A percentile compares a stretch with the other conserved stretches of the same genome.
These are phyloP conservation scores for Leptoteleia sp. DNA, from an alignment of 1,140 invertebrate species.

Conservation along the genomic window DNA sequence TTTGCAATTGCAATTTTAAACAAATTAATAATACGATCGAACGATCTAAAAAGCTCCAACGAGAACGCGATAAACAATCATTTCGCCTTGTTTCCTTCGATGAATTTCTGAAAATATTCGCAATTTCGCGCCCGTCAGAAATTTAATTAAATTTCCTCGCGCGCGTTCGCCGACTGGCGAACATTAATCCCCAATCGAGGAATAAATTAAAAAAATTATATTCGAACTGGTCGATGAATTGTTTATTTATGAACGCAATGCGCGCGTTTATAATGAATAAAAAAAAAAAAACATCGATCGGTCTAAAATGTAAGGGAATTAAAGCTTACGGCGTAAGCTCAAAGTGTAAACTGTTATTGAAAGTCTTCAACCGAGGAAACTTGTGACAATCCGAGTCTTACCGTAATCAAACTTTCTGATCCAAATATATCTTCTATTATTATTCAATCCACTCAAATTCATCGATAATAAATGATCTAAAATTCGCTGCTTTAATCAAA, in stretches of 20 bases:
- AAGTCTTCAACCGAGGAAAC: slow-evolving; percentile 36
- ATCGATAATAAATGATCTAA: not conserved
- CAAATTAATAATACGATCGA: too few species aligned
- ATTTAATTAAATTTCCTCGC: too few species aligned
- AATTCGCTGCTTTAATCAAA: not conserved
- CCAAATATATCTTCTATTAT: slow-evolving; percentile 23
- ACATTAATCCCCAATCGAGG: too few species aligned
- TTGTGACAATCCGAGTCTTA: slow-evolving; percentile 30
- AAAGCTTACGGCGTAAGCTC: slow-evolving; percentile 38
- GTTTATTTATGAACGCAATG: slow-evolving; percentile 19
- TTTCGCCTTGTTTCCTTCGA: too few species aligned
- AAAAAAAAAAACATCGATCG: slow-evolving; percentile 33
- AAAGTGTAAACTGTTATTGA: slow-evolving; percentile 46
- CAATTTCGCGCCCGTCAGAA: too few species aligned
- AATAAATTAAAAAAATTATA: not conserved
- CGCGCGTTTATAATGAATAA: not conserved
- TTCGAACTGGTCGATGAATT: slow-evolving; percentile 4
- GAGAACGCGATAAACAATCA: too few species aligned
- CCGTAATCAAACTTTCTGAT: slow-evolving; percentile 12
- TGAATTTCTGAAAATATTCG: too few species aligned
- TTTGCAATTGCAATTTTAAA: too few species aligned
- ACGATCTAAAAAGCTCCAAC: too few species aligned
- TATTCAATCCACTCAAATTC: slow-evolving; percentile 15
- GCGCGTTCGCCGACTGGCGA: too few species aligned
- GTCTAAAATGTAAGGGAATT: slow-evolving; percentile 28